A percentile compares a stretch with the other conserved stretches of the same genome.
phyloP scores from a whole-genome alignment of 2,888 invertebrate genomes.

The Tachina lurida region DNA sequence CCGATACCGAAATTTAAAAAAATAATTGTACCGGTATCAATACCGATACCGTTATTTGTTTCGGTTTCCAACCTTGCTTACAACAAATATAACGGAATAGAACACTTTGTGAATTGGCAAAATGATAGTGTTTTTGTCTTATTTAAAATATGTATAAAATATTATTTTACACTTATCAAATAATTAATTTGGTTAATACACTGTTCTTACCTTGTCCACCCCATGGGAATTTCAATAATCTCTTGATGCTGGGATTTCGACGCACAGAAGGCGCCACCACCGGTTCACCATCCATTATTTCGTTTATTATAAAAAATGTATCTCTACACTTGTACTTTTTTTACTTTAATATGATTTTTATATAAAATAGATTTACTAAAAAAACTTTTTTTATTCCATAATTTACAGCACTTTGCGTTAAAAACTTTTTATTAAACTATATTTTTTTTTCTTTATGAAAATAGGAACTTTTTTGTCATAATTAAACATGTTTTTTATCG shows the following conservation, averaged over 20 bases:
- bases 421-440: background rate
- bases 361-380: background rate
- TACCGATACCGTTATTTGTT: no score
- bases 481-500: slow-evolving; percentile 42
- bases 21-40: no score
- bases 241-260: slow-evolving; percentile 81
- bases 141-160: background rate
- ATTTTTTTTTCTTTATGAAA: slow-evolving; percentile 48
- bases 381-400: background rate
- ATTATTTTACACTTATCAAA: background rate
- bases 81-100: no score
- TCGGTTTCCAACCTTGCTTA: no score
- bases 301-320: slow-evolving; percentile 14
- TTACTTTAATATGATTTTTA: background rate
- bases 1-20: no score
- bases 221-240: slow-evolving; percentile 80
- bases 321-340: slow-evolving; percentile 11
- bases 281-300: slow-evolving; percentile 76
- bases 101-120: no score
- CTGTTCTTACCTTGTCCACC: slow-evolving; percentile 79
- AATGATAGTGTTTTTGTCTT: no score
- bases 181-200: background rate
- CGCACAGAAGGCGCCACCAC: slow-evolving; percentile 79
- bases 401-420: background rate
- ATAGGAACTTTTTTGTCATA: slow-evolving; percentile 58